Evolutionary conservation across 2,888 invertebrate genomes (phyloP), one percentile per base, ranked within the genome.

Genomic region (Eristalis intricaria): DNA sequence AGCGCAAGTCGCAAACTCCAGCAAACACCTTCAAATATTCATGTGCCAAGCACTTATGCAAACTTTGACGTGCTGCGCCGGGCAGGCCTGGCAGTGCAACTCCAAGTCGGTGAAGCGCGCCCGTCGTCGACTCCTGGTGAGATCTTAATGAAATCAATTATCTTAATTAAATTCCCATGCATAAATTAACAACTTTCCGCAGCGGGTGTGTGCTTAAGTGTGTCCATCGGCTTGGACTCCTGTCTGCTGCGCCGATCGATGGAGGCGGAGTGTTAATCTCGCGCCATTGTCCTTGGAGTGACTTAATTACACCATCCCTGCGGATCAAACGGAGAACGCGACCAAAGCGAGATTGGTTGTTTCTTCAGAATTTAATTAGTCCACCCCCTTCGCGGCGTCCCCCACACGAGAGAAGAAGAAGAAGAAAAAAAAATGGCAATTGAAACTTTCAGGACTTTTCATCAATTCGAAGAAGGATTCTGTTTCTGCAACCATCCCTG

Each of bases 81-180:
- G 19, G 50, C 1, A n/a, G n/a, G n/a, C 19, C 8, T 8, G 19
- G 50, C 50, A 38, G 38, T 38, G 38, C 38, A 38, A 13, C 38
- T 11, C 38, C 32, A 1, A 32, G 38, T 1, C 50, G 50, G 0
- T 50, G 50, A 19, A 50, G 50, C 50, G 38, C 13, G 2, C 35
- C 11, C 10, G 4, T 19, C n/a, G n/a, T 60, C 73, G 70, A 63
- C 66, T 74, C 58, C 26, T 50, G 19, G 26, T 74, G 61, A 26
- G 35, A 32, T 26, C 69, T 79, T 84, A 80, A 75, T 56, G 65
- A 80, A 84, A 84, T 84, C 84, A 84, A 84, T 84, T 80, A 75
- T 11, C 56, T 71, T 84, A 70, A 80, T 84, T 79, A 61, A 84
- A 80, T 84, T 61, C 74, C 32, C 75, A 84, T 84, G 84, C 84